Evolutionary conservation across 2,888 invertebrate species (phyloP).

Genomic region (Sinhomidia bicolor): DNA sequence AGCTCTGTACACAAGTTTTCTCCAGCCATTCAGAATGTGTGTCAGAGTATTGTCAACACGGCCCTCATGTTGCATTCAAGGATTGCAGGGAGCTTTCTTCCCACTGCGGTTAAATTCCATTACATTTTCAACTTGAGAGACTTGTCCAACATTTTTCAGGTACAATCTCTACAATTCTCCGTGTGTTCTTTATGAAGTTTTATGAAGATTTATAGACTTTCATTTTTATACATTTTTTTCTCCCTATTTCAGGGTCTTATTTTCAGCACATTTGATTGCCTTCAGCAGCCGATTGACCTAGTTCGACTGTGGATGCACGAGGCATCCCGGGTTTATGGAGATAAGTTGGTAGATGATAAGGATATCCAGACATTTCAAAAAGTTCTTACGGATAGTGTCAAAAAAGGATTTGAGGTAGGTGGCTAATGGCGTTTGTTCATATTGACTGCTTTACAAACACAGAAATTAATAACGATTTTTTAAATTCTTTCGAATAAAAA

Average conservation of each 20-base stretch:
- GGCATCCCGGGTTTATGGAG: constrained; percentile 95
- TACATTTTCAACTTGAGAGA: constrained; percentile 98
- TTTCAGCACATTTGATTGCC: constrained; percentile 94
- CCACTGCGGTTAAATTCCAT: constrained; percentile 98
- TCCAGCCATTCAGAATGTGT: constrained; percentile 86
- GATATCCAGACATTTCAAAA: constrained; percentile 95
- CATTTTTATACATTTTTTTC: not conserved
- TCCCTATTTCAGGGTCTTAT: constrained; percentile 86
- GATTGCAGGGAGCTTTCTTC: constrained; percentile 93
- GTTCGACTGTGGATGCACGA: constrained; percentile 97
- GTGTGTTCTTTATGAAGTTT: too few relatives aligned
- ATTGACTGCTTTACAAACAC: too few relatives aligned
- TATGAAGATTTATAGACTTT: constrained; percentile 80
- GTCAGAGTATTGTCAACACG: constrained; percentile 89
- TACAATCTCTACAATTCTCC: constrained; percentile 82
- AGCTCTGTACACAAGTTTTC: constrained; percentile 92
- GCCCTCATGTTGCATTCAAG: constrained; percentile 93
- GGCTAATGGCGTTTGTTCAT: too few relatives aligned
- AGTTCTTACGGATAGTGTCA: constrained; percentile 93
- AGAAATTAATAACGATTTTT: too few relatives aligned
- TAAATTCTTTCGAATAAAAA: not conserved
- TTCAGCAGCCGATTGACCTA: constrained; percentile 90
- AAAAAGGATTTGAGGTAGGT: constrained; percentile 93
- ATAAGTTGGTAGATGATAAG: constrained; percentile 95
- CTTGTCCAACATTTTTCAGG: constrained; percentile 97